Conservation (phyloP, 1,140 invertebrate species). For the Anoplolepis gracilipes region DNA sequence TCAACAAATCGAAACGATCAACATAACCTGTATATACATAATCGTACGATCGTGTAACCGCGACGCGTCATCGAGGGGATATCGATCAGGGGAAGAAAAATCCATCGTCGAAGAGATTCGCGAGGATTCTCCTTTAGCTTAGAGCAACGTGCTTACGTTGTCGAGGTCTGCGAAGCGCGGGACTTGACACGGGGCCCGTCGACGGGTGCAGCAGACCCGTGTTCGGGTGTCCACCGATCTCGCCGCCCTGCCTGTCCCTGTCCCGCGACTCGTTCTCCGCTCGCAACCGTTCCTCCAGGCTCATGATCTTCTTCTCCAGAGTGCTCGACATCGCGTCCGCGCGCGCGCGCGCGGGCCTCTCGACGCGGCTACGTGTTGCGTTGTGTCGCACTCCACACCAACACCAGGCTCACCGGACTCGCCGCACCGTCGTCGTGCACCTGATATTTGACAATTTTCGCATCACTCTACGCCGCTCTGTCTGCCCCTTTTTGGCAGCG, state of each 20-base stretch:
- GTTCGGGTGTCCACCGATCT: slow-evolving; percentile 73
- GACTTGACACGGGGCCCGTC: slow-evolving; percentile 76
- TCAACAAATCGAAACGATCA: slow-evolving; percentile 73
- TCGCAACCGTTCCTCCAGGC: slow-evolving; percentile 88
- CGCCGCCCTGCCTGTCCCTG: slow-evolving; percentile 82
- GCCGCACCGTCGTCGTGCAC: slow-evolving; percentile 62
- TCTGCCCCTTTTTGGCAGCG: slow-evolving; percentile 81
- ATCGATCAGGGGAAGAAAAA: neutral
- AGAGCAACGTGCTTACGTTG: slow-evolving; percentile 79
- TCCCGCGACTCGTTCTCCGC: slow-evolving; percentile 89
- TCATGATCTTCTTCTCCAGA: slow-evolving; percentile 88
- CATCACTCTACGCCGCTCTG: slow-evolving; percentile 79
- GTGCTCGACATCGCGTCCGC: slow-evolving; percentile 82
- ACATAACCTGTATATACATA: slow-evolving; percentile 81
- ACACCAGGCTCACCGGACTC: slow-evolving; percentile 42
- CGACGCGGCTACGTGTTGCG: slow-evolving; percentile 44
- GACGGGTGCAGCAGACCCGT: slow-evolving; percentile 76
- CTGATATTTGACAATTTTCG: slow-evolving; percentile 80
- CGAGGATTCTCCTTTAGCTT: neutral
- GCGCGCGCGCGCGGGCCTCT: slow-evolving; percentile 26
- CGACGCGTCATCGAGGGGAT: neutral
- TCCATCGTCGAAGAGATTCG: neutral
- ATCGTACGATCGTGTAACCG: neutral
- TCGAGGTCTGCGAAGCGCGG: slow-evolving; percentile 78
- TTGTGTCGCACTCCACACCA: slow-evolving; percentile 58